Percentiles rank a stretch among this genome's conserved stretches.
Conservation (phyloP, 2,797 vertebrate species). For the Falco novaeseelandiae region DNA sequence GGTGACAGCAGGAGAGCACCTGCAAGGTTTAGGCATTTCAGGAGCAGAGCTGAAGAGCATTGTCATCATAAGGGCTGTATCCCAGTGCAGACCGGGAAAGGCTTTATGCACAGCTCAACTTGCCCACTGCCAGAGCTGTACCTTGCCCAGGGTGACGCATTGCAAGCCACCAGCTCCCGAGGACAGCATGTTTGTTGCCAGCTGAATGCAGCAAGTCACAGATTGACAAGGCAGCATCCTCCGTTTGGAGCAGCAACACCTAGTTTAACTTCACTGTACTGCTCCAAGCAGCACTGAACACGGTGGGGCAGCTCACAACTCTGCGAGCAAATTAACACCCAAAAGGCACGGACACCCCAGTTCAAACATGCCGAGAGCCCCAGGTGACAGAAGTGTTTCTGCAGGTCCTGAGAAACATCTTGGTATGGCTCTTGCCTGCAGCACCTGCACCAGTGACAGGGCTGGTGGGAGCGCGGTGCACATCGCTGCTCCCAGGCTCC, state of each 20-base stretch:
- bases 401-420: neutral
- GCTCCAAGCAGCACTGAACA: neutral
- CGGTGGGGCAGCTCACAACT: neutral
- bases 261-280: rapidly evolving
- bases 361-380: neutral
- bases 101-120: neutral
- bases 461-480: neutral
- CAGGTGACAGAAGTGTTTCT: neutral
- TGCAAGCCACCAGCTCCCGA: neutral
- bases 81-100: neutral
- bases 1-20: neutral
- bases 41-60: neutral
- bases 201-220: neutral
- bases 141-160: neutral
- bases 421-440: neutral
- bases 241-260: neutral
- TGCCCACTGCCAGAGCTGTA: neutral
- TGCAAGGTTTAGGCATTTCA: neutral
- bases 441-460: neutral
- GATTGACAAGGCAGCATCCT: neutral
- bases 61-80: neutral
- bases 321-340: neutral
- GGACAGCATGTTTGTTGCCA: neutral
- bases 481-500: neutral
- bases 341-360: neutral